phyloP scores from a whole-genome alignment of 2,797 vertebrate species.

The Rhynchotus rufescens region DNA sequence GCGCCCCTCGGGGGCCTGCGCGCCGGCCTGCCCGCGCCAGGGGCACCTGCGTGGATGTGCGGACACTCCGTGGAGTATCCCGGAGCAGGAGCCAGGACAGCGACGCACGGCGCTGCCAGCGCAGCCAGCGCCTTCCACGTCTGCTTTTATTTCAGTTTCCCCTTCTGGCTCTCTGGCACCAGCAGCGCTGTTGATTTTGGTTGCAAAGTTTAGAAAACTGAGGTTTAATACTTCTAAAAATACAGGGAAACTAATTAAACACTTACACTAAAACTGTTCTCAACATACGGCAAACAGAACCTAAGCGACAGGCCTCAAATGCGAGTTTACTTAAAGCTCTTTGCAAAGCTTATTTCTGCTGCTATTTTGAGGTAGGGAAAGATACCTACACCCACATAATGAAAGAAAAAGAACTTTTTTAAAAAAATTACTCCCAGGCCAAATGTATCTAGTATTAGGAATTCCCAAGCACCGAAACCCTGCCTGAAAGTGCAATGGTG shows the following conservation, averaged over 20 bases:
- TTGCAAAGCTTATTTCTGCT: constrained; percentile 35
- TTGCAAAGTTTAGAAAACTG: constrained; percentile 31
- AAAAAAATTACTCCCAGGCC: background rate
- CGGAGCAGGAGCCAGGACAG: background rate
- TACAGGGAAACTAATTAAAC: constrained; percentile 57
- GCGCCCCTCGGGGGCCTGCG: background rate
- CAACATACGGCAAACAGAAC: constrained; percentile 22
- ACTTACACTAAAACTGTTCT: constrained; percentile 48
- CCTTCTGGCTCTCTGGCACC: background rate
- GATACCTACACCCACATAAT: constrained; percentile 33
- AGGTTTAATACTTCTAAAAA: constrained; percentile 67
- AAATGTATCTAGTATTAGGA: background rate
- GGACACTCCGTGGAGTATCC: background rate
- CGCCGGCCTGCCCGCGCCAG: accelerated
- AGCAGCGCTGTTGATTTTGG: background rate
- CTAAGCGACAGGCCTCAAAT: constrained; percentile 14
- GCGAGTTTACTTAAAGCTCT: constrained; percentile 10
- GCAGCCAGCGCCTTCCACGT: background rate
- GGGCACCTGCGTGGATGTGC: too few species aligned
- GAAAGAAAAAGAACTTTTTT: background rate
- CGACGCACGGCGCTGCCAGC: accelerated
- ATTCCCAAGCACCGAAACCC: background rate
- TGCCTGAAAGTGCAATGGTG: background rate
- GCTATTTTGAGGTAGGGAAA: constrained; percentile 41
- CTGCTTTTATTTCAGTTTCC: constrained; percentile 26